phyloP scores from a whole-genome alignment of 1,140 invertebrate genomes.

The Pteromalus puparum region DNA sequence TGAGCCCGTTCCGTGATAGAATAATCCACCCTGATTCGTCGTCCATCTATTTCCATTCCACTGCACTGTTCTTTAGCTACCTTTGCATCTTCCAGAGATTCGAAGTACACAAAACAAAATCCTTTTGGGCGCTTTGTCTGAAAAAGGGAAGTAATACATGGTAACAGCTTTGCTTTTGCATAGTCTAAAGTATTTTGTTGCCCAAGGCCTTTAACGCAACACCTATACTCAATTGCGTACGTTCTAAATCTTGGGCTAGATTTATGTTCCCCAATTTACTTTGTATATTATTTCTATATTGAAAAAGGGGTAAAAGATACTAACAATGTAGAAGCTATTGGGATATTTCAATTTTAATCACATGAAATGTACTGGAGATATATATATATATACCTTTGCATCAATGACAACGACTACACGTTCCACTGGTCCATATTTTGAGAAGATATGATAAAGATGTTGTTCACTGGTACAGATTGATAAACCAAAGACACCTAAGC shows the following conservation, averaged over 20 bases:
- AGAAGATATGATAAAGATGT: constrained; percentile 95
- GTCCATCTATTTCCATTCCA: constrained; percentile 95
- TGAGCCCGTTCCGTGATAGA: constrained; percentile 98
- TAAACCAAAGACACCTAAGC: constrained; percentile 95
- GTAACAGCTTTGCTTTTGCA: constrained; percentile 10
- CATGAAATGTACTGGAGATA: constrained; percentile 41
- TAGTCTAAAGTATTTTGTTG: constrained; percentile 57
- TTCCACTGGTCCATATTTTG: constrained; percentile 93
- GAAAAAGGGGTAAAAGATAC: not conserved
- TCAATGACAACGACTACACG: constrained; percentile 97
- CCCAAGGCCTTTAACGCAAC: constrained; percentile 71
- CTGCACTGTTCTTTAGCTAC: constrained; percentile 95
- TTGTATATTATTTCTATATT: not conserved
- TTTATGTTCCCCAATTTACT: constrained; percentile 61
- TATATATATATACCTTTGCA: constrained; percentile 85
- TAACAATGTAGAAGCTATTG: not conserved
- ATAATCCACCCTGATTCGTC: constrained; percentile 95
- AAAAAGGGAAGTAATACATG: constrained; percentile 52
- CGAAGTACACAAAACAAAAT: constrained; percentile 98
- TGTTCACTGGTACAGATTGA: constrained; percentile 94
- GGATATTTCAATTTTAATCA: not conserved
- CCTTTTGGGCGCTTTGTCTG: constrained; percentile 94
- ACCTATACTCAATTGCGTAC: constrained; percentile 60
- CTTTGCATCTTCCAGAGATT: constrained; percentile 91
- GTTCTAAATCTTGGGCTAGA: constrained; percentile 70